Evolutionary conservation across 2,797 vertebrate species (phyloP).

Genomic region (Enoplosus armatus): DNA sequence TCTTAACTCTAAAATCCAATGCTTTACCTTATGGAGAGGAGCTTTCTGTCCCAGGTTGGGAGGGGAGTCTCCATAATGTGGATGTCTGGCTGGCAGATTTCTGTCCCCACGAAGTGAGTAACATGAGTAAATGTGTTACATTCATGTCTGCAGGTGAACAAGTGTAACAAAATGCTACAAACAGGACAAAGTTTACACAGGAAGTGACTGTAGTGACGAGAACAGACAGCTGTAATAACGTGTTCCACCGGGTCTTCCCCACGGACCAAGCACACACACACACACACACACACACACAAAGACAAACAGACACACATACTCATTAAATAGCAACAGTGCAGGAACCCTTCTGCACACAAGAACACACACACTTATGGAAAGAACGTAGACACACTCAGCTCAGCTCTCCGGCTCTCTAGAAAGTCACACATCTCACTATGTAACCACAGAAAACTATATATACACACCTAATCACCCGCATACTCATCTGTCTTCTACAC

Average conservation of each 20-base stretch:
- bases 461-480: slow-evolving; percentile 72
- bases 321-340: slow-evolving; percentile 47
- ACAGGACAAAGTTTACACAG: slow-evolving; percentile 1
- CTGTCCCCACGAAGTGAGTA: neutral
- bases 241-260: slow-evolving; percentile 51
- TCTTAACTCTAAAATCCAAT: neutral
- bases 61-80: neutral
- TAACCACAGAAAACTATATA: slow-evolving; percentile 70
- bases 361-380: slow-evolving; percentile 60
- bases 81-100: neutral
- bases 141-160: slow-evolving; percentile 11
- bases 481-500: slow-evolving; percentile 60
- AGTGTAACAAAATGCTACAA: slow-evolving; percentile 1
- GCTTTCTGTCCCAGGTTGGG: neutral
- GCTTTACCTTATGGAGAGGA: neutral
- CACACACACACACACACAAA: neutral
- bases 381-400: slow-evolving; percentile 41
- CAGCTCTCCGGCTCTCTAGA: slow-evolving; percentile 41
- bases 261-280: slow-evolving; percentile 27
- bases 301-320: slow-evolving; percentile 5
- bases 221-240: slow-evolving; percentile 57
- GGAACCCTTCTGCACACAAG: slow-evolving; percentile 19
- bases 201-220: slow-evolving; percentile 30
- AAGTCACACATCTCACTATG: slow-evolving; percentile 63
- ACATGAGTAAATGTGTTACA: neutral